Percentiles rank a stretch among this genome's conserved stretches.
Conservation (phyloP, 1,140 invertebrate species). For the Caenorhabditis briggsae region DNA sequence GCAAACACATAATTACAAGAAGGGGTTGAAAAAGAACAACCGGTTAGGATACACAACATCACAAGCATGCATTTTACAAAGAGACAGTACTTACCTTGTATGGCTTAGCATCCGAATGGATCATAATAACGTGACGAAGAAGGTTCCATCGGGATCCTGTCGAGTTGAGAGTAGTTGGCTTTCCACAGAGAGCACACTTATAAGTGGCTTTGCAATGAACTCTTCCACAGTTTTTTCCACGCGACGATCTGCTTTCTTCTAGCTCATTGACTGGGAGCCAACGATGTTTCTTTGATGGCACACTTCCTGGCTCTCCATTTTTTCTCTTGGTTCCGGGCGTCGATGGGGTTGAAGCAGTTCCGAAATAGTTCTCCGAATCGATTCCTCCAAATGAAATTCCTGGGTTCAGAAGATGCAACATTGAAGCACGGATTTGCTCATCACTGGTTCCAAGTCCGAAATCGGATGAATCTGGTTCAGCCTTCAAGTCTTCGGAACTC, state of each 20-base stretch:
- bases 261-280: conserved; percentile 60
- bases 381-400: conserved; percentile 12
- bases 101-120: conserved; percentile 60
- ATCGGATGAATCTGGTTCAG: conserved; percentile 41
- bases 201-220: conserved; percentile 63
- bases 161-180: conserved; percentile 61
- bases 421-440: conserved; percentile 57
- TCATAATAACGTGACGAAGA: conserved; percentile 61
- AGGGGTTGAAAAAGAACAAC: neutral
- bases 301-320: neutral
- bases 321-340: neutral
- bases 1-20: neutral
- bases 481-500: conserved; percentile 44
- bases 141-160: conserved; percentile 61
- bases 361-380: conserved; percentile 6
- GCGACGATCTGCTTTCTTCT: conserved; percentile 56
- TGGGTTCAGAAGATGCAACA: conserved; percentile 55
- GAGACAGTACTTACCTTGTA: conserved; percentile 11
- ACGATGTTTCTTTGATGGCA: conserved; percentile 50
- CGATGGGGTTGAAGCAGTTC: conserved; percentile 13
- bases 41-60: neutral
- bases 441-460: conserved; percentile 58
- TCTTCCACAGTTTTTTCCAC: conserved; percentile 59
- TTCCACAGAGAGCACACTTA: conserved; percentile 61
- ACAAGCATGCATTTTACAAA: conserved; percentile 3